Evolutionary conservation across 2,888 invertebrate species (phyloP).

Genomic region (Oligia strigilis): DNA sequence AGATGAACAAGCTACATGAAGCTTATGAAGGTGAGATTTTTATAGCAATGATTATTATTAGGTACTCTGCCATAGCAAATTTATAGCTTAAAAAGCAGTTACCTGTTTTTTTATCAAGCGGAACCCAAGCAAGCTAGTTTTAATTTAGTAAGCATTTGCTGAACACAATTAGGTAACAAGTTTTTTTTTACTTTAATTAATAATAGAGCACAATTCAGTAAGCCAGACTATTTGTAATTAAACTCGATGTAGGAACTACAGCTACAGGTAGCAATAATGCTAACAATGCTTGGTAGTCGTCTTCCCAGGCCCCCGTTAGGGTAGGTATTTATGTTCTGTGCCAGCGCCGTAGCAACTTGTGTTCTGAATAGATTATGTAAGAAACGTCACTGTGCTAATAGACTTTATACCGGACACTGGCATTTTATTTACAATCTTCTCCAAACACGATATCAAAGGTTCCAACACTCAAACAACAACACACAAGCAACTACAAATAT

Average conservation of each 20-base stretch:
- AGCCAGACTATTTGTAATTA: neutral
- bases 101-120: neutral
- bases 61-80: neutral
- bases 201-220: neutral
- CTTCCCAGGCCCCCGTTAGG: too few relatives aligned
- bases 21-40: conserved; percentile 93
- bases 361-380: too few relatives aligned
- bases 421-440: too few relatives aligned
- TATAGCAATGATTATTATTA: neutral
- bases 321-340: too few relatives aligned
- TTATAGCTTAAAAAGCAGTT: neutral
- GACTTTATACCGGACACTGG: too few relatives aligned
- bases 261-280: too few relatives aligned
- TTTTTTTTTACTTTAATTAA: neutral
- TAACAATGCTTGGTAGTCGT: too few relatives aligned
- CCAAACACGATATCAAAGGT: too few relatives aligned
- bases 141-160: neutral
- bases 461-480: neutral
- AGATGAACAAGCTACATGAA: conserved; percentile 94
- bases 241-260: neutral
- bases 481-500: conserved; percentile 6
- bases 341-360: too few relatives aligned
- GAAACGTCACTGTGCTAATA: too few relatives aligned
- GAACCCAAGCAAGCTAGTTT: neutral
- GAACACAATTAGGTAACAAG: neutral